These are phyloP conservation scores for Balearica regulorum DNA, from an alignment of 2,797 vertebrate genomes.

Conservation along the genomic window DNA sequence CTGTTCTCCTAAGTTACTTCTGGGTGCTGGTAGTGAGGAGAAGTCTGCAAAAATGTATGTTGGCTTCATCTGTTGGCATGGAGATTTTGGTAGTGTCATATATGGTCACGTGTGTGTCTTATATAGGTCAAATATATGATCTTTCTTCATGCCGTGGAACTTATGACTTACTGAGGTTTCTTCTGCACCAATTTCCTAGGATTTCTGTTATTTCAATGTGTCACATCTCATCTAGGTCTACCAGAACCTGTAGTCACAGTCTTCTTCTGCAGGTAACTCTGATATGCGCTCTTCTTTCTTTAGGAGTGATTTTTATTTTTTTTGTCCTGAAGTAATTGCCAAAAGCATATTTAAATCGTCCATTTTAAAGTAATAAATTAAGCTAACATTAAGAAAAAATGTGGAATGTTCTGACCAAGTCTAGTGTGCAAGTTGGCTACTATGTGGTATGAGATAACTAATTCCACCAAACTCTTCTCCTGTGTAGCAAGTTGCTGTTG, in stretches of 20 bases:
- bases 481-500: not conserved
- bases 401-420: not conserved
- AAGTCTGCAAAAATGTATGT: not conserved
- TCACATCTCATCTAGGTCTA: not conserved
- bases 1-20: not conserved
- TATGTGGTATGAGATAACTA: not conserved
- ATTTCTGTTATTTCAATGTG: not conserved
- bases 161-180: not conserved
- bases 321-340: not conserved
- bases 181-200: not conserved
- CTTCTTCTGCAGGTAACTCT: not conserved
- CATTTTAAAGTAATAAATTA: not conserved
- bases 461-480: not conserved
- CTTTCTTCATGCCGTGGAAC: not conserved
- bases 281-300: not conserved
- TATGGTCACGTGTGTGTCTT: not conserved
- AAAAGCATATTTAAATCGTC: not conserved
- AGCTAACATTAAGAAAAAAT: not conserved
- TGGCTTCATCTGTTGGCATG: not conserved
- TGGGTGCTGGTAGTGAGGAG: not conserved
- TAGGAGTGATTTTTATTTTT: not conserved
- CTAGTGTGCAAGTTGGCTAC: not conserved
- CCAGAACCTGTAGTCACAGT: not conserved
- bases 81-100: not conserved
- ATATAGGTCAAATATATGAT: not conserved